A percentile compares a stretch with the other conserved stretches of the same genome.
phyloP scores from a whole-genome alignment of 1,140 invertebrate species.

The Prorops nasuta region DNA sequence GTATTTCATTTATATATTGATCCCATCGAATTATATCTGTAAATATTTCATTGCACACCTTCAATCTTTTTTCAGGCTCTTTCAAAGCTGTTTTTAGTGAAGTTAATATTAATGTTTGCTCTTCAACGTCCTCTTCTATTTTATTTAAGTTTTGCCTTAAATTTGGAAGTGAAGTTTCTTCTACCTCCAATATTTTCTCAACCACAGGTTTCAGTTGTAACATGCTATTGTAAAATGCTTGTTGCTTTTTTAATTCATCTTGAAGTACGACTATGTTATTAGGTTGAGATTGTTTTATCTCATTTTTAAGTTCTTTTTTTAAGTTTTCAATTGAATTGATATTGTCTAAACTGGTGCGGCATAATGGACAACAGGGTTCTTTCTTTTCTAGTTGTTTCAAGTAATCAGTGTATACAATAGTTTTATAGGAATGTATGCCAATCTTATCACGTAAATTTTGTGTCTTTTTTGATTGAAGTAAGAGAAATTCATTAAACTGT shows the following conservation, averaged over 20 bases:
- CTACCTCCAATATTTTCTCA: conserved; percentile 51
- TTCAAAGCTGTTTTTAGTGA: background rate
- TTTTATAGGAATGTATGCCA: conserved; percentile 53
- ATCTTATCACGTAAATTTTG: conserved; percentile 60
- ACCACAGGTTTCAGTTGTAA: conserved; percentile 63
- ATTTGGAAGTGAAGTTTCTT: conserved; percentile 43
- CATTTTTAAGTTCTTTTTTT: conserved; percentile 56
- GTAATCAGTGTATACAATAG: conserved; percentile 56
- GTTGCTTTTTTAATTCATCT: conserved; percentile 52
- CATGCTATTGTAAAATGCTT: conserved; percentile 62
- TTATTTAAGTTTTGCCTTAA: no score
- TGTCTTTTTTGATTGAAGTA: conserved; percentile 54
- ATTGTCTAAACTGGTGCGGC: conserved; percentile 73
- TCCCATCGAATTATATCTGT: conserved; percentile 68
- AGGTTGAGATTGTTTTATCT: conserved; percentile 61
- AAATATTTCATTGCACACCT: conserved; percentile 60
- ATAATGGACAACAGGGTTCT: conserved; percentile 77
- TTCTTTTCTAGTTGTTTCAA: conserved; percentile 63
- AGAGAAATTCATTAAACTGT: conserved; percentile 57
- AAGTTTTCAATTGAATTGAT: conserved; percentile 65
- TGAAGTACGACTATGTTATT: conserved; percentile 54
- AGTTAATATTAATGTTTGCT: no score
- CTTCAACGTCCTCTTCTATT: no score
- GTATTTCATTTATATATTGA: conserved; percentile 61
- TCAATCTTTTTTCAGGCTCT: conserved; percentile 62